phyloP scores from a whole-genome alignment of 1,140 invertebrate species.

The Elysia chlorotica region DNA sequence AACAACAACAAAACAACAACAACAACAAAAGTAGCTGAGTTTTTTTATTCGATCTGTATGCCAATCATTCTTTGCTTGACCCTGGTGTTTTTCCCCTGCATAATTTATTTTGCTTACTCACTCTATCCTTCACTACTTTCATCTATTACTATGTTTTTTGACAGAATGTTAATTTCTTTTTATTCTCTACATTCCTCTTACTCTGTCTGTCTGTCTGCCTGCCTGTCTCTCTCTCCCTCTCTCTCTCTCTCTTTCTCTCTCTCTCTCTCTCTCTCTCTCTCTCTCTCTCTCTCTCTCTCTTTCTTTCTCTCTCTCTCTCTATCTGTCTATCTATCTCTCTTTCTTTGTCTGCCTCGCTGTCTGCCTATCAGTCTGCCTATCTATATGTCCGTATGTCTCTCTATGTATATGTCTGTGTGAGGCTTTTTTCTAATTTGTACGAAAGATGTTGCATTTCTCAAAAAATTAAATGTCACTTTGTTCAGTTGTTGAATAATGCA shows the following conservation, averaged over 20 bases:
- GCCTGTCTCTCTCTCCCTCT: neutral
- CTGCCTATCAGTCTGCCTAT: neutral
- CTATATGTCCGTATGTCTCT: neutral
- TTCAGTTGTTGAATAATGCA: neutral
- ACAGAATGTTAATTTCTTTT: neutral
- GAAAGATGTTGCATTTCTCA: neutral
- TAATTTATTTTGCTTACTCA: neutral
- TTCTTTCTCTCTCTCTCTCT: neutral
- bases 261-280: neutral
- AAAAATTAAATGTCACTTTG: neutral
- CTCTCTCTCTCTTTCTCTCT: neutral
- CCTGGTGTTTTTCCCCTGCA: neutral
- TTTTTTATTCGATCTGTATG: too few species aligned
- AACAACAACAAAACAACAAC: too few species aligned
- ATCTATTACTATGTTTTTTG: neutral
- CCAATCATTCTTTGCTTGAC: too few species aligned
- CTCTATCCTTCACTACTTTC: neutral
- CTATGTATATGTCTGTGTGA: neutral
- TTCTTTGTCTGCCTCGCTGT: neutral
- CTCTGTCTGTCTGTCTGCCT: neutral
- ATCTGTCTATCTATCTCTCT: neutral
- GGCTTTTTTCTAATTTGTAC: neutral
- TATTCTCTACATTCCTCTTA: neutral
- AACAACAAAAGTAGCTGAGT: too few species aligned
- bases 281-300: neutral